These are phyloP conservation scores for Triplophysa yarkandensis DNA, from an alignment of 2,797 vertebrate species.

Conservation along the genomic window DNA sequence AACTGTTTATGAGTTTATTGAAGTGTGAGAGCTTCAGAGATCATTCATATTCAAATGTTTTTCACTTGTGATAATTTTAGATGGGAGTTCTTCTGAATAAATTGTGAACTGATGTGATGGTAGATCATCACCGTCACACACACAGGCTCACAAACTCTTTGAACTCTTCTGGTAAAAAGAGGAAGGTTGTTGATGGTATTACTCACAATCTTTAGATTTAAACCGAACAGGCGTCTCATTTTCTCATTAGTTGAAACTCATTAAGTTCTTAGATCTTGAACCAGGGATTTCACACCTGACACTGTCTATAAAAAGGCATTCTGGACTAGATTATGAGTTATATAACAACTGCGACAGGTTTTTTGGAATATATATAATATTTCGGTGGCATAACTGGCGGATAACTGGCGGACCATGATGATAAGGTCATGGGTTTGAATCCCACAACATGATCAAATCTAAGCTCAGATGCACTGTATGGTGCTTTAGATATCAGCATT, in stretches of 20 bases:
- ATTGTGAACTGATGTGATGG: not conserved
- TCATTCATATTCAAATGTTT: slow-evolving; percentile 13
- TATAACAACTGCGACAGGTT: no score
- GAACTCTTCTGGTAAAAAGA: slow-evolving; percentile 39
- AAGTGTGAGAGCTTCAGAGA: slow-evolving; percentile 2
- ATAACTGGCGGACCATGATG: no score
- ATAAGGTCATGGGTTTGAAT: not conserved
- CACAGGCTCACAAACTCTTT: slow-evolving; percentile 17
- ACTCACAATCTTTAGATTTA: slow-evolving; percentile 14
- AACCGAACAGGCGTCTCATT: not conserved
- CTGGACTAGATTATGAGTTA: no score
- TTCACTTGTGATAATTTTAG: slow-evolving; percentile 27
- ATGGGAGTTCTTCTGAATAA: not conserved
- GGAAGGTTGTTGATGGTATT: slow-evolving; percentile 5
- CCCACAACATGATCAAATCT: no score
- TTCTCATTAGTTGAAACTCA: not conserved
- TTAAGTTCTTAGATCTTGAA: not conserved
- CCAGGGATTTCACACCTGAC: slow-evolving; percentile 8
- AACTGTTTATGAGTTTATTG: not conserved
- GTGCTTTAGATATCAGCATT: no score
- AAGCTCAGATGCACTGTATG: not conserved
- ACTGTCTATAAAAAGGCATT: not conserved
- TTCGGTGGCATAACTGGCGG: no score
- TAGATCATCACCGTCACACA: slow-evolving; percentile 9
- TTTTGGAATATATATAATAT: no score